A percentile compares a stretch with the other conserved stretches of the same genome.
These are phyloP conservation scores for Platygyra sinensis DNA, from an alignment of 64 coral and sea anemone species.

Conservation along the genomic window DNA sequence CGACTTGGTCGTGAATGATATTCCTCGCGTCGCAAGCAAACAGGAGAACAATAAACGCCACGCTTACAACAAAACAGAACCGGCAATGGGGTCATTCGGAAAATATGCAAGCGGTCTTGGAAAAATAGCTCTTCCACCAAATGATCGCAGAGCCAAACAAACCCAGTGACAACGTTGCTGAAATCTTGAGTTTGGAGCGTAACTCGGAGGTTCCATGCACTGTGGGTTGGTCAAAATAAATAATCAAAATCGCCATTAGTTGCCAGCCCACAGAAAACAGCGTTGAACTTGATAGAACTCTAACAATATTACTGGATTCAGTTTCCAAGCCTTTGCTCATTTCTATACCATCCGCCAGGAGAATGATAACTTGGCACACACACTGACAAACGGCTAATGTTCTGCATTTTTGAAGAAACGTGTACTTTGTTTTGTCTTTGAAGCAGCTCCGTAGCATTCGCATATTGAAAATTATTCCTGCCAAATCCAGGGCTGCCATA, in stretches of 20 bases:
- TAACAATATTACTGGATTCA: neutral
- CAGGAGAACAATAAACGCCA: neutral
- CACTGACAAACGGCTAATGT: neutral
- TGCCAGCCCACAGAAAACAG: neutral
- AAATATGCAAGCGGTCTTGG: neutral
- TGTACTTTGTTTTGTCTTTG: neutral
- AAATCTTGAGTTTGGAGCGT: neutral
- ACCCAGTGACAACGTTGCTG: neutral
- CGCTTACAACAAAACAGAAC: neutral
- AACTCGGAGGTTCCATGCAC: neutral
- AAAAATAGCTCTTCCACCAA: neutral
- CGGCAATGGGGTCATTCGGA: neutral
- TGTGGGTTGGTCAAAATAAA: neutral
- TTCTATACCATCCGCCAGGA: neutral
- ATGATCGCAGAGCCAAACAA: neutral
- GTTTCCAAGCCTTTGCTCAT: neutral
- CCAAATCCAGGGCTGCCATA: neutral
- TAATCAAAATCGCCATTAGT: neutral
- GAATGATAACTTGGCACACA: neutral
- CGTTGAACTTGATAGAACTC: neutral
- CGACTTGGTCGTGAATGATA: neutral
- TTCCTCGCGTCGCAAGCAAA: neutral
- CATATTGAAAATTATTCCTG: neutral
- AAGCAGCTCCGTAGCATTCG: neutral
- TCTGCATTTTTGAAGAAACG: neutral